Percentiles rank a stretch among this genome's conserved stretches.
phyloP scores from a whole-genome alignment of 1,140 invertebrate species.

The Phocides pigmalion region DNA sequence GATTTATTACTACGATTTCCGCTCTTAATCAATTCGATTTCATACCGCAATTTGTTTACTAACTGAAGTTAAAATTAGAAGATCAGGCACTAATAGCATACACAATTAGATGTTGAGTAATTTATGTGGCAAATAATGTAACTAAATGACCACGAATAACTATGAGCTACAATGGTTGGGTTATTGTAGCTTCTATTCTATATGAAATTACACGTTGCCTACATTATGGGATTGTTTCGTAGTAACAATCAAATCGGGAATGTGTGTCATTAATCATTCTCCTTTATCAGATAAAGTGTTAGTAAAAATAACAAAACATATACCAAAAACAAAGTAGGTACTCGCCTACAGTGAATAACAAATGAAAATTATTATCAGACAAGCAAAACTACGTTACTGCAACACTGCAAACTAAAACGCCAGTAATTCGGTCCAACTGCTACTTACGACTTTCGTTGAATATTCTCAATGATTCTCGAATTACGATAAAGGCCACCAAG shows the following conservation, averaged over 20 bases:
- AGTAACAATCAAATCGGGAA: background rate
- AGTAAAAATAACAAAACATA: background rate
- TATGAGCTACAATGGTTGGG: background rate
- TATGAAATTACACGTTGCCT: background rate
- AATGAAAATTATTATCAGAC: background rate
- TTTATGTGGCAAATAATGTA: no score
- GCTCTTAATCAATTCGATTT: no score
- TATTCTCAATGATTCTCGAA: slow-evolving; percentile 11
- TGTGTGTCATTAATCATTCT: background rate
- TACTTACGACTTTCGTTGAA: slow-evolving; percentile 18
- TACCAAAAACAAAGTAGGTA: background rate
- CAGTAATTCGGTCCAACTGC: background rate
- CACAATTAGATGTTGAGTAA: no score
- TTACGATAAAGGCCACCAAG: slow-evolving; percentile 4
- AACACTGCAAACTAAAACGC: background rate
- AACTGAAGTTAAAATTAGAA: no score
- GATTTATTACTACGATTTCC: no score
- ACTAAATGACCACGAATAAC: no score
- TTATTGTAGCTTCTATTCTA: background rate
- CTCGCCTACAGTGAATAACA: background rate
- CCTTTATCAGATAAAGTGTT: background rate
- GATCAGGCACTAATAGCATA: no score
- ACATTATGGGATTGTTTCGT: background rate
- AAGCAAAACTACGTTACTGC: slow-evolving; percentile 4
- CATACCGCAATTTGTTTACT: no score